Percentiles rank a stretch among this genome's conserved stretches.
Evolutionary conservation across 2,113 vertebrate genomes (phyloP).

Genomic region (Siphamia tubifer): DNA sequence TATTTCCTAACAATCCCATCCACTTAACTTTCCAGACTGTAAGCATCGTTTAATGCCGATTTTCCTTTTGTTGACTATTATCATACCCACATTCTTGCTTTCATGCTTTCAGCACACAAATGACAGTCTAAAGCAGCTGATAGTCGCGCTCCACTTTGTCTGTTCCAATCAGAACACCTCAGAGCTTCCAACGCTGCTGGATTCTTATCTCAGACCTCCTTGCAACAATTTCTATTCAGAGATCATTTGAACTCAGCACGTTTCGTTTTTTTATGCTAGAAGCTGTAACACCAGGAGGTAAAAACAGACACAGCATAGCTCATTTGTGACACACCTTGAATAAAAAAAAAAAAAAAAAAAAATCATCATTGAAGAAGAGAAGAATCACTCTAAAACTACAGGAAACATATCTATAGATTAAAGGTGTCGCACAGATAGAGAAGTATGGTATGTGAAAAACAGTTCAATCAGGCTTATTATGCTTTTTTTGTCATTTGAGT

Average conservation of each 20-base stretch:
- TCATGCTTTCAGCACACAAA: not conserved
- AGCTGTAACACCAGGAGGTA: not conserved
- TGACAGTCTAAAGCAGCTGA: not conserved
- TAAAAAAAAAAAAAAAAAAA: no score
- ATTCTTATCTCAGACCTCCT: conserved; percentile 10
- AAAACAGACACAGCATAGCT: conserved; percentile 1
- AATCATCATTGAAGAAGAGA: not conserved
- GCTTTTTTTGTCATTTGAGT: conserved; percentile 61
- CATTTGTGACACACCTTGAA: not conserved
- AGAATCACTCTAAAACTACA: not conserved
- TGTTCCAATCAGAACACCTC: not conserved
- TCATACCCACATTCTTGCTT: not conserved
- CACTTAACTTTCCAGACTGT: not conserved
- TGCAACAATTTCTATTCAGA: not conserved
- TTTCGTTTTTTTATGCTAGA: conserved; percentile 5
- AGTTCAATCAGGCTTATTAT: conserved; percentile 43
- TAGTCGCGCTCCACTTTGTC: not conserved
- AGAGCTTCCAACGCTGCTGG: not conserved
- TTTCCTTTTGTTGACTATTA: not conserved
- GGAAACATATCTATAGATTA: conserved; percentile 4
- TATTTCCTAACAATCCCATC: not conserved
- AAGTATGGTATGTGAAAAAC: conserved; percentile 50
- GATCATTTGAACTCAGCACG: conserved; percentile 14
- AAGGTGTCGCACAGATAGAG: not conserved
- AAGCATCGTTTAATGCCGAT: not conserved